Evolutionary conservation across 2,113 vertebrate genomes (phyloP), one percentile per base, ranked within the genome.

Genomic region (Muntiacus reevesi): DNA sequence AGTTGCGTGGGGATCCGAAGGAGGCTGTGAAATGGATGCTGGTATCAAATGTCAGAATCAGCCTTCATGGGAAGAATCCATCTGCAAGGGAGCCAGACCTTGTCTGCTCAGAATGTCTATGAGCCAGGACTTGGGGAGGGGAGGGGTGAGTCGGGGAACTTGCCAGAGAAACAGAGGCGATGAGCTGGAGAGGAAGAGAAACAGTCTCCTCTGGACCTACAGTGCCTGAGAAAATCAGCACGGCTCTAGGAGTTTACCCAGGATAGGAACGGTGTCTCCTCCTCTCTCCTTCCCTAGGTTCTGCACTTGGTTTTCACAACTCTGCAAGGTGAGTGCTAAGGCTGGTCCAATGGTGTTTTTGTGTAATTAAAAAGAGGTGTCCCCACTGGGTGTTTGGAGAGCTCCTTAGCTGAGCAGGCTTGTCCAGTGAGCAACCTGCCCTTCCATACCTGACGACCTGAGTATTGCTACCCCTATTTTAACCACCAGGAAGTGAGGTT

Each of bases 21-120:
- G 36, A 98, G 93, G 30, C 96, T 97, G 28, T 30, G 82, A 97
- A 97, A 92, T 59, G 92, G 96, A 92, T 96, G 95, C 90, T 88
- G 91, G 94, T 95, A 82, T 93, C 79, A 97, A 98, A 98, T 91
- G 97, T 91, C 97, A 98, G 96, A 92, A 97, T 97, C 97, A 96
- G 71, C 87, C 81, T 92, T 78, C 94, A 57, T 33, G 90, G 94
- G 76, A 74, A 27, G 92, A 96, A 97, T 76, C 91, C 92, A 90
- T 97, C 92, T 96, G 96, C 86, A 88, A 28, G 95, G 95, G 89
- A 85, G 87, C 92, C 0, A 94, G 93, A 96, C 40, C 1, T 0
- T 40, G 28, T 98, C 95, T 95, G 97, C 97, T 96, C 45, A 1
- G 95, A 95, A 74, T 81, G 74, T 88, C 89, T 85, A 23, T 33